phyloP scores from a whole-genome alignment of 2,888 invertebrate species.

The Pristionchus fissidentatus region DNA sequence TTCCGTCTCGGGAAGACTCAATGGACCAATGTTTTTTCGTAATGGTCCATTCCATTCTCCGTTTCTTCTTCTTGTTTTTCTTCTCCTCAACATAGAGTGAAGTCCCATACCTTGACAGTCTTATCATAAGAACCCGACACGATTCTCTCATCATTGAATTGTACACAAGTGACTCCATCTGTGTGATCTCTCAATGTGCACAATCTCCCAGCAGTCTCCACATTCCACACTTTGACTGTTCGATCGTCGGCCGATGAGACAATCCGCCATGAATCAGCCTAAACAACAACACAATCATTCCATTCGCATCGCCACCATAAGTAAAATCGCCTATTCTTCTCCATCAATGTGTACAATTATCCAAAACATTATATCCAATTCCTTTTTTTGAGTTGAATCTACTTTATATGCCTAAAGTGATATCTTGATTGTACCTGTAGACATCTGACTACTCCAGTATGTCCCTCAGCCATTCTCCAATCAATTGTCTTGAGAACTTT shows the following conservation, averaged over 20 bases:
- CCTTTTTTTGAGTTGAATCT: no score
- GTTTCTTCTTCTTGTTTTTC: neutral
- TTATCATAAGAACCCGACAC: slow-evolving; percentile 80
- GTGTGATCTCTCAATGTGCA: slow-evolving; percentile 79
- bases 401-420: neutral
- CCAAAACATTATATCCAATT: no score
- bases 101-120: slow-evolving; percentile 80
- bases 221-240: slow-evolving; percentile 79
- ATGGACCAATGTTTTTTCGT: no score
- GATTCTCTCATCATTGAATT: slow-evolving; percentile 79
- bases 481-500: slow-evolving; percentile 78
- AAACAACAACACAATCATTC: slow-evolving; percentile 53
- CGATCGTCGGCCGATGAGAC: slow-evolving; percentile 80
- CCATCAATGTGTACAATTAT: no score
- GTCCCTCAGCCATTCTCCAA: slow-evolving; percentile 80
- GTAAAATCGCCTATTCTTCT: neutral
- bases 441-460: slow-evolving; percentile 79
- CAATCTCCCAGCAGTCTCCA: slow-evolving; percentile 76
- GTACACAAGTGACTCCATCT: slow-evolving; percentile 80
- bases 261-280: slow-evolving; percentile 79
- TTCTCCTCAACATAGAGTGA: slow-evolving; percentile 66
- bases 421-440: slow-evolving; percentile 58
- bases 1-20: no score
- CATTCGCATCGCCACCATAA: neutral
- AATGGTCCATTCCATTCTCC: no score